phyloP scores from a whole-genome alignment of 2,888 invertebrate species.

The Cylindroiulus punctatus region DNA sequence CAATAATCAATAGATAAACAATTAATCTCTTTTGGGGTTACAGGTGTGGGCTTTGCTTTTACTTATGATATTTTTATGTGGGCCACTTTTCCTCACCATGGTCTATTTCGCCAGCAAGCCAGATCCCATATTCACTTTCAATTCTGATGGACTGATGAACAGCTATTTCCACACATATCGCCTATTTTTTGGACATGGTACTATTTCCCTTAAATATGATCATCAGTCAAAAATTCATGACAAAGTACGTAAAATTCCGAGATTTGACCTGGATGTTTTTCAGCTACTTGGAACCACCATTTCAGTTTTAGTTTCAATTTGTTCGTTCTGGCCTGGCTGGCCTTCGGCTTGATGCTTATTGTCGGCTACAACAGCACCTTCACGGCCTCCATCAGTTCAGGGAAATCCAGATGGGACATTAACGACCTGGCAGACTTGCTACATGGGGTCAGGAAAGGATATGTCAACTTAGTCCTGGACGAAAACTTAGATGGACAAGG shows the following conservation, averaged over 20 bases:
- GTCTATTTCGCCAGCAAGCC: not conserved
- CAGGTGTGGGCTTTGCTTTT: constrained; percentile 34
- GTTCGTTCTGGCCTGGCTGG: not conserved
- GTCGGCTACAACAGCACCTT: constrained; percentile 45
- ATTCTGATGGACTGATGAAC: not conserved
- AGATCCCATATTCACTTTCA: not conserved
- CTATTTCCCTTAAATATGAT: not conserved
- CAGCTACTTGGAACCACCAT: constrained; percentile 47
- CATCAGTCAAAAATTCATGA: not conserved
- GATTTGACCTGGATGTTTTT: not conserved
- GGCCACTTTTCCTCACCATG: constrained; percentile 44
- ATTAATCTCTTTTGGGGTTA: not conserved
- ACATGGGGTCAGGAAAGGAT: not conserved
- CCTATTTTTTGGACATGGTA: constrained; percentile 20
- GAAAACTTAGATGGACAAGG: not conserved
- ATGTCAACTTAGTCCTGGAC: not conserved
- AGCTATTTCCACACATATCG: constrained; percentile 5
- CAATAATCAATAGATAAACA: not conserved
- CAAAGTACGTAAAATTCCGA: not conserved
- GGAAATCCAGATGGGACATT: constrained; percentile 12
- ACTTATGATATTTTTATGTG: not conserved
- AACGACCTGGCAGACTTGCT: not conserved
- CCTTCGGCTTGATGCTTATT: not conserved
- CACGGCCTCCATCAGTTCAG: constrained; percentile 14
- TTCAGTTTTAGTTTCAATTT: constrained; percentile 17